Evolutionary conservation across 2,888 invertebrate species (phyloP).

Genomic region (Neoscelio sp.): DNA sequence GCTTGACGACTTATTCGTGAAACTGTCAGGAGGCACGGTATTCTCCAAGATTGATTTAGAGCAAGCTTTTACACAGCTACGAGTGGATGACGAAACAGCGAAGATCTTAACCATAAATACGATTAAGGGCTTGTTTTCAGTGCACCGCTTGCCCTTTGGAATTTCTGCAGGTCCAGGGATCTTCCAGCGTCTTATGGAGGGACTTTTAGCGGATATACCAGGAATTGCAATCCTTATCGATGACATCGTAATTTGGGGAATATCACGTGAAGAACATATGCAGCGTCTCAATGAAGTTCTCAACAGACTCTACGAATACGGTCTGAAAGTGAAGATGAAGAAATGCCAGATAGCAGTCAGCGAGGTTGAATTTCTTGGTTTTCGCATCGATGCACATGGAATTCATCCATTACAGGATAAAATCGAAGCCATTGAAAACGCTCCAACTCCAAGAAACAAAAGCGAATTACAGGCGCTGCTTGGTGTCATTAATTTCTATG

Average conservation of each 20-base stretch:
- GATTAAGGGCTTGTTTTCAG: conserved; percentile 29
- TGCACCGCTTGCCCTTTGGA: conserved; percentile 72
- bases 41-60: conserved; percentile 41
- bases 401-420: conserved; percentile 21
- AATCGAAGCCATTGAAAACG: conserved; percentile 27
- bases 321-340: conserved; percentile 22
- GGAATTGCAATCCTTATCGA: conserved; percentile 20
- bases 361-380: conserved; percentile 32
- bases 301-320: conserved; percentile 1
- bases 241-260: conserved; percentile 21
- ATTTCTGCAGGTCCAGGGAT: conserved; percentile 61
- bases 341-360: conserved; percentile 22
- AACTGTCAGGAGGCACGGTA: conserved; percentile 4
- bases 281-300: conserved; percentile 12
- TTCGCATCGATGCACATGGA: conserved; percentile 9
- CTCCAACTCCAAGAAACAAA: conserved; percentile 22
- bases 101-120: conserved; percentile 15
- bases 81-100: conserved; percentile 13
- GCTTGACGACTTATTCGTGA: conserved; percentile 18
- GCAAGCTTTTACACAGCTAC: conserved; percentile 25
- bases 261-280: conserved; percentile 14
- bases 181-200: conserved; percentile 64
- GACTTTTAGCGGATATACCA: conserved; percentile 24
- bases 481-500: conserved; percentile 39
- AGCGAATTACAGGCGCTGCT: conserved; percentile 41